Evolutionary conservation across 2,888 invertebrate species (phyloP), one percentile per base, ranked within the genome.

Genomic region (Zele albiditarsus): DNA sequence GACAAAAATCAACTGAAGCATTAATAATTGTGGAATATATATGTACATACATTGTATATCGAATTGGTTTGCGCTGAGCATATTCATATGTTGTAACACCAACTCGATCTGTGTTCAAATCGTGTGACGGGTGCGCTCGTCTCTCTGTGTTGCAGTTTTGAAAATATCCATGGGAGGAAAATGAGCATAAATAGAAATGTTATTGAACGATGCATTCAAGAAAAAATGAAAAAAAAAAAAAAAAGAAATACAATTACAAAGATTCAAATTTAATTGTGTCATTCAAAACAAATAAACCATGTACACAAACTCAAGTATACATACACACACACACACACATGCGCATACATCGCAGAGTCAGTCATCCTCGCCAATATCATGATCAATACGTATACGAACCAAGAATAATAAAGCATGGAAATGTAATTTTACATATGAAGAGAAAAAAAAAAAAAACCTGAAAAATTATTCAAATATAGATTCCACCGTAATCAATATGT

Each of bases 21-120:
- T 70, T 74, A 66, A 76, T 70, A 53, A 58, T n/a, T 74, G 74
- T 70, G 63, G 20, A 74, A 74, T 57, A 74, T 74, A 74, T 74
- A 69, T 74, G 53, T 70, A 46, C 31, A 69, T 63, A 28, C 31
- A 68, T 62, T 57, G n/a, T n/a, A 62, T 53, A 20, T 53, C 23
- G 38, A 69, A 67, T 62, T 65, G 25, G 60, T 71, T 75, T 68
- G 49, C 33, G 58, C 49, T 67, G 46, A 66, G 27, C 20, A 49
- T 53, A 27, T 63, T 63, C 38, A 33, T 27, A 49, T 68, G 31
- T 68, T 68, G 27, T 53, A 68, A 68, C 53, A 68, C 27, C 68
- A 28, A 28, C 33, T 63, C 63, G 14, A 28, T 8, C n/a, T 20
- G n/a, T 68, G n/a, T 10, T 49, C 14, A 25, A 49, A 68, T 23